Evolutionary conservation across 1,140 invertebrate genomes (phyloP), one percentile per base, ranked within the genome.

Genomic region (Streblospio benedicti): DNA sequence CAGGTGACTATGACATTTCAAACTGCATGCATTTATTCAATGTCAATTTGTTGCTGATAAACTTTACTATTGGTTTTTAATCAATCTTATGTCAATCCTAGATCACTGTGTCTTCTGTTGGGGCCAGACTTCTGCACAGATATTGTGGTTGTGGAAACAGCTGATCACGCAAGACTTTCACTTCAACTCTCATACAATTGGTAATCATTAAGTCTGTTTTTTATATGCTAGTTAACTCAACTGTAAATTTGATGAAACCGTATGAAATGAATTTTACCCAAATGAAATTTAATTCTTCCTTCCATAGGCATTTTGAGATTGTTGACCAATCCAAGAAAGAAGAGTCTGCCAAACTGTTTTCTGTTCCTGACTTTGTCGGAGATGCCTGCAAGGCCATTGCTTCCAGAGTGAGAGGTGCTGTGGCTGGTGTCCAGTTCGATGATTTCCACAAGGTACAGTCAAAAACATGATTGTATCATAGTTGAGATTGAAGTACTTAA

Each of bases 61-160:
- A n/a, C n/a, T n/a, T n/a, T n/a, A n/a, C n/a, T n/a, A n/a, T n/a
- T n/a, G n/a, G n/a, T 9, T 41, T 41, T 9, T 41, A 9, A 41
- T 12, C 9, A 41, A 41, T 12, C 9, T 12, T 41, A 12, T 41
- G n/a, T n/a, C n/a, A n/a, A n/a, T n/a, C n/a, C 78, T n/a, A n/a
- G n/a, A 59, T 71, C 77, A 31, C 65, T 82, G 0, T 82, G 81
- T 62, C 69, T 82, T 4, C 65, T 82, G 20, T 68, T 82, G 2
- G 81, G 81, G 3, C 81, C 81, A 20, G 81, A 82, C 67, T 82
- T 82, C 67, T 80, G 75, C 57, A 81, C 80, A 9, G 81, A 82
- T 66, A 76, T 81, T 49, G 76, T 82, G 50, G 71, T 70, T 23
- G 80, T 82, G 20, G 81, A 82, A 67, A 82, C 81, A 27, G 74